These are phyloP conservation scores for Ochropacha duplaris DNA, from an alignment of 2,888 invertebrate genomes.

Conservation along the genomic window DNA sequence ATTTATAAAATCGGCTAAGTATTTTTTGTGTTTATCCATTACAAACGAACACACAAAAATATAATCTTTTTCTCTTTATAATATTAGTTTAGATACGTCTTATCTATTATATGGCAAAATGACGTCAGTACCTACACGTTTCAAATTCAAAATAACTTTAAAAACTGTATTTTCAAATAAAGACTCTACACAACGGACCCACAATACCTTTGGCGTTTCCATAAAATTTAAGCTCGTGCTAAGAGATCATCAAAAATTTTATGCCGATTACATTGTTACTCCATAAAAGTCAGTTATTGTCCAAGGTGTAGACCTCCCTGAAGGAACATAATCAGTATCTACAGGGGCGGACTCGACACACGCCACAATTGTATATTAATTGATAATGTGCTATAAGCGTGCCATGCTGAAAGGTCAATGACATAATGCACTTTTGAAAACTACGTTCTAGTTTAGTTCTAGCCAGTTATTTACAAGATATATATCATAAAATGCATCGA, in stretches of 20 bases:
- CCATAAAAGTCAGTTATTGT: constrained; percentile 34
- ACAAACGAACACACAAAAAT: no score
- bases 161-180: neutral
- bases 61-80: no score
- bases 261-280: constrained; percentile 16
- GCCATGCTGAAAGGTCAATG: no score
- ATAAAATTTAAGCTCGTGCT: neutral
- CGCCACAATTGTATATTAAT: neutral
- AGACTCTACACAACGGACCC: neutral
- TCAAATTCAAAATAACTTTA: neutral
- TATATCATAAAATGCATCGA: no score
- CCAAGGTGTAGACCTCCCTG: constrained; percentile 53
- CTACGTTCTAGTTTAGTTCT: neutral
- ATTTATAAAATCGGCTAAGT: no score
- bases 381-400: neutral
- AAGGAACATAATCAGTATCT: constrained; percentile 45
- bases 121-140: neutral
- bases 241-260: constrained; percentile 6
- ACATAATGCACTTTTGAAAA: neutral
- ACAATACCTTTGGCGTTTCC: neutral
- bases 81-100: no score
- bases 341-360: constrained; percentile 31
- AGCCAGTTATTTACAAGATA: no score
- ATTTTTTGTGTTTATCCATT: no score
- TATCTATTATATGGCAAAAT: no score